phyloP scores from a whole-genome alignment of 2,888 invertebrate species.

The Platypus cylindrus region DNA sequence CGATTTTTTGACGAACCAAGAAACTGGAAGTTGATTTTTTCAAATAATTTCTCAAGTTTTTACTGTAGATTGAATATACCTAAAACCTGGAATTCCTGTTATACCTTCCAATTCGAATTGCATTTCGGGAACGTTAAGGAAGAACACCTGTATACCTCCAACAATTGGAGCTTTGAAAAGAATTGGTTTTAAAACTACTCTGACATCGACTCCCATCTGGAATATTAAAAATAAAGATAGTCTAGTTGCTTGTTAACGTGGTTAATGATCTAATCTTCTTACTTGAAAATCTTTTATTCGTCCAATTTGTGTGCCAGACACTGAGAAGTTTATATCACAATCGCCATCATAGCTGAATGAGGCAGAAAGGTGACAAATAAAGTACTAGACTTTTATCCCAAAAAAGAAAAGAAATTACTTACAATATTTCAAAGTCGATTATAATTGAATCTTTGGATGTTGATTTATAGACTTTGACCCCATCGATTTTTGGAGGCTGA shows the following conservation, averaged over 20 bases:
- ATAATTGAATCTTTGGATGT: conserved; percentile 85
- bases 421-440: conserved; percentile 89
- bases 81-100: conserved; percentile 88
- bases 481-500: conserved; percentile 83
- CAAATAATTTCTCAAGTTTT: not conserved
- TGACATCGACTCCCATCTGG: conserved; percentile 24
- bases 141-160: conserved; percentile 88
- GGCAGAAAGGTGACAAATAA: not conserved
- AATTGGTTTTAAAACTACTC: conserved; percentile 86
- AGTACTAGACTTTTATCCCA: not conserved
- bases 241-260: not conserved
- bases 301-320: conserved; percentile 62
- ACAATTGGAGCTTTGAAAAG: conserved; percentile 79
- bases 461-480: conserved; percentile 88
- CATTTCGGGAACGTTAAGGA: conserved; percentile 86
- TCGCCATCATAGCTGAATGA: conserved; percentile 77
- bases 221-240: conserved; percentile 9
- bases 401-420: conserved; percentile 32
- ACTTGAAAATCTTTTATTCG: conserved; percentile 70
- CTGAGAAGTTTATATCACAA: conserved; percentile 81
- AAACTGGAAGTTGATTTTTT: conserved; percentile 21
- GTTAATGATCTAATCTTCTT: conserved; percentile 12
- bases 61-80: conserved; percentile 37
- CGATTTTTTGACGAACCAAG: conserved; percentile 24
- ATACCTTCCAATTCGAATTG: conserved; percentile 93